A percentile compares a stretch with the other conserved stretches of the same genome.
Conservation (phyloP, 1,140 invertebrate genomes). For the Daktulosphaira vitifoliae region DNA sequence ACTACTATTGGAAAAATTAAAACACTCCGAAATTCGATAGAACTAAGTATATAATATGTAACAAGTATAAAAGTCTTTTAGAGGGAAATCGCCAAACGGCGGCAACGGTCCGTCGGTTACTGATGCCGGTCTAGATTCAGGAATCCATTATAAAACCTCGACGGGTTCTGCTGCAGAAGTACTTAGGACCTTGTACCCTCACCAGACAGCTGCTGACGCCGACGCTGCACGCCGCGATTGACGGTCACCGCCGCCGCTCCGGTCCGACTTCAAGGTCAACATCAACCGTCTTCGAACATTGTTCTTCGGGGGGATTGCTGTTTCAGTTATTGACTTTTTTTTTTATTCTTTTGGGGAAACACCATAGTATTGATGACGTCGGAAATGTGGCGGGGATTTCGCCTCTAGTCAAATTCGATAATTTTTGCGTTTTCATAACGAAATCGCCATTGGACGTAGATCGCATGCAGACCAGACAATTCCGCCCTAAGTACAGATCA, state of each 20-base stretch:
- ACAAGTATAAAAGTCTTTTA: neutral
- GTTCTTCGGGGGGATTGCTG: neutral
- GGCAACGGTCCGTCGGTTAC: conserved; percentile 33
- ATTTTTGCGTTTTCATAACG: too few species aligned
- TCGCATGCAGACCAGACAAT: too few species aligned
- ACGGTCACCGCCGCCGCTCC: neutral
- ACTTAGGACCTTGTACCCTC: conserved; percentile 22
- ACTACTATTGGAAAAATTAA: neutral
- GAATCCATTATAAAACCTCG: conserved; percentile 18
- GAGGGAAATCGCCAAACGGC: conserved; percentile 24
- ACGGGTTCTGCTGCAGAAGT: neutral
- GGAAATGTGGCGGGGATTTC: too few species aligned
- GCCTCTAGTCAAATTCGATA: too few species aligned
- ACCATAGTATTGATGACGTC: too few species aligned
- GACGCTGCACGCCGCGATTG: neutral
- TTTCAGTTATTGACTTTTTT: neutral
- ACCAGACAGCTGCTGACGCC: neutral
- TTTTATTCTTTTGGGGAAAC: neutral
- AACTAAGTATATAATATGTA: too few species aligned
- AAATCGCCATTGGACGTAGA: too few species aligned
- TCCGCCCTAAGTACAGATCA: too few species aligned
- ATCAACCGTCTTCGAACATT: too few species aligned
- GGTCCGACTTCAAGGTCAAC: conserved; percentile 12
- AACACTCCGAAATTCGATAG: too few species aligned
- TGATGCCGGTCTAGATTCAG: conserved; percentile 4